phyloP scores from a whole-genome alignment of 2,888 invertebrate species.

The Nemoura dubitans region DNA sequence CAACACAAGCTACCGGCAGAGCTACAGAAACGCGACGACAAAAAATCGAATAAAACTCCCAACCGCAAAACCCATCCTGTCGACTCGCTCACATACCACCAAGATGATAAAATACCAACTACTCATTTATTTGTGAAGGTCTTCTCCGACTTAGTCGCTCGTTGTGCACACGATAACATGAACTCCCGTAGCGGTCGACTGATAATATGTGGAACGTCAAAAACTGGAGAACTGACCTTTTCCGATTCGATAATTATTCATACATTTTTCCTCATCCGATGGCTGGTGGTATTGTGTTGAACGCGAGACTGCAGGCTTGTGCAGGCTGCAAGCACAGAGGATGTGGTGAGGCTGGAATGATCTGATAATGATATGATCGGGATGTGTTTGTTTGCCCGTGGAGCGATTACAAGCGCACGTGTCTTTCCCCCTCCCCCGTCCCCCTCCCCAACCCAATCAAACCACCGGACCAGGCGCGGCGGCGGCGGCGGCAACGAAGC shows the following conservation, averaged over 20 bases:
- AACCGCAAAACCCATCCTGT: constrained; percentile 5
- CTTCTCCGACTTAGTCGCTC: not conserved
- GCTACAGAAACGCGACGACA: not conserved
- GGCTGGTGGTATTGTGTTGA: not conserved
- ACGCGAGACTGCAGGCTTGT: not conserved
- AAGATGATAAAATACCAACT: not conserved
- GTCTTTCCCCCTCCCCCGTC: not conserved
- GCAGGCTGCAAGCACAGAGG: not conserved
- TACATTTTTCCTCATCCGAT: not conserved
- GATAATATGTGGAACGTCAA: too few species aligned
- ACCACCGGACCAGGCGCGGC: too few species aligned
- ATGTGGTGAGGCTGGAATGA: not conserved
- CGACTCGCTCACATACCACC: not conserved
- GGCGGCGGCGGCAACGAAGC: too few species aligned
- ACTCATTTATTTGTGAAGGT: not conserved
- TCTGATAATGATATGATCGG: not conserved
- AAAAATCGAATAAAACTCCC: not conserved
- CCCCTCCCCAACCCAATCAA: too few species aligned
- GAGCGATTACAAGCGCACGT: constrained; percentile 24
- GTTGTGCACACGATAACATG: not conserved
- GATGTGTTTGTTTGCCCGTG: constrained; percentile 26
- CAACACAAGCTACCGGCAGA: constrained; percentile 15
- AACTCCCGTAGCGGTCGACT: not conserved
- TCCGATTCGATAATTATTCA: not conserved
- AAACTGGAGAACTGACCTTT: not conserved